phyloP scores from a whole-genome alignment of 30 jellyfish, hydroid and myxozoan genomes.

The Turritopsis dohrnii region DNA sequence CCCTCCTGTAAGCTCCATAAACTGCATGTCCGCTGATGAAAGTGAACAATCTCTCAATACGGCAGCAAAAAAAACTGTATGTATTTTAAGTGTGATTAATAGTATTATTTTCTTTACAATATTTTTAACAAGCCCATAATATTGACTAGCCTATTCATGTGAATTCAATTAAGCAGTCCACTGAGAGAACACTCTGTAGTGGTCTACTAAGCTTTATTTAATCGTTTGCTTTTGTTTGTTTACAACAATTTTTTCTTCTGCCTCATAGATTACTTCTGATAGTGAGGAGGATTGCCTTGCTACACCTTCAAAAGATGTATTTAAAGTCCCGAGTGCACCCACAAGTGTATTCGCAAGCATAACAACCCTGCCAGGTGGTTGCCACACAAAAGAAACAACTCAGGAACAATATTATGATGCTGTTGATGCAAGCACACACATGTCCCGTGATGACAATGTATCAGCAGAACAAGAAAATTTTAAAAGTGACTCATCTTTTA shows the following conservation, averaged over 20 bases:
- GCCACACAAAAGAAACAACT: not conserved
- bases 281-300: constrained; percentile 1
- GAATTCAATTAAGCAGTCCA: too few relatives aligned
- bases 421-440: not conserved
- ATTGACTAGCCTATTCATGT: too few relatives aligned
- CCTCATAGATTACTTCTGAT: not conserved
- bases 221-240: not conserved
- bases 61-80: not conserved
- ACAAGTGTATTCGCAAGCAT: not conserved
- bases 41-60: not conserved
- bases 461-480: not conserved
- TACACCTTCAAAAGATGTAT: not conserved
- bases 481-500: not conserved
- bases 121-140: too few relatives aligned
- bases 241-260: not conserved
- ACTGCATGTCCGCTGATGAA: not conserved
- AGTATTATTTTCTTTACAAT: too few relatives aligned
- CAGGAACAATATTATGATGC: not conserved
- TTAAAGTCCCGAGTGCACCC: not conserved
- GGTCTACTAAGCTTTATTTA: too few relatives aligned
- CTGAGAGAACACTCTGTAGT: too few relatives aligned
- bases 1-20: not conserved
- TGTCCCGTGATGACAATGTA: not conserved
- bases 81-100: not conserved
- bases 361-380: constrained; percentile 5